Base-by-base conservation (phyloP, 2,888 invertebrate species). In the Stenoptilia bipunctidactyla region DNA sequence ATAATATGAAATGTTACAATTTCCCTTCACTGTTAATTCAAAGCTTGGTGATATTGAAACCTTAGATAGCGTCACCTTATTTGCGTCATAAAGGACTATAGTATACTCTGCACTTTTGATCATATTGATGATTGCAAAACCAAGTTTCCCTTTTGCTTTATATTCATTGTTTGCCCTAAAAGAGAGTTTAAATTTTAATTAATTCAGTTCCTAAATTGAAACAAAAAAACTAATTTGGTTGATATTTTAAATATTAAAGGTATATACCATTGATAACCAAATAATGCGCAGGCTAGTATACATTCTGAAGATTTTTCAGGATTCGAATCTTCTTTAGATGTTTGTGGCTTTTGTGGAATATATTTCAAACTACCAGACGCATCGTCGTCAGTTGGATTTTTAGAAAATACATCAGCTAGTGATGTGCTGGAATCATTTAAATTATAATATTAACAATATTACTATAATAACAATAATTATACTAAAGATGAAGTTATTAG, bases 381-480 rank as follows among this genome's bases (percentile, higher is more conserved):
- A 43, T 59, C 57, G 40, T 53, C 55, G 15, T 40, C 40, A 43
- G 49, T 49, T 27, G 53, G 37, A 20, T 42, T 42, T 27, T 51
- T 65, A 13, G 56, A 66, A 54, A 83, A 83, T 50, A 83, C 73
- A 48, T 56, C 74, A 34, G 82, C 69, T 39, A 83, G 51, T 20
- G 82, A 65, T 14, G 80, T 70, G 45, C 82, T 83, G 50, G 37
- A 74, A n/a, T n/a, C n/a, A n/a, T n/a, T n/a, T n/a, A n/a, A n/a
- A n/a, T n/a, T n/a, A n/a, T n/a, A n/a, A n/a, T n/a, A n/a, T n/a
- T n/a, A n/a, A n/a, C n/a, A n/a, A n/a, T n/a, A n/a, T n/a, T n/a
- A n/a, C n/a, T n/a, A n/a, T n/a, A n/a, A n/a, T n/a, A n/a, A n/a
- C n/a, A n/a, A n/a, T n/a, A n/a, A n/a, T n/a, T n/a, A n/a, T n/a